Evolutionary conservation across 1,140 invertebrate genomes (phyloP).

Genomic region (Varroa destructor): DNA sequence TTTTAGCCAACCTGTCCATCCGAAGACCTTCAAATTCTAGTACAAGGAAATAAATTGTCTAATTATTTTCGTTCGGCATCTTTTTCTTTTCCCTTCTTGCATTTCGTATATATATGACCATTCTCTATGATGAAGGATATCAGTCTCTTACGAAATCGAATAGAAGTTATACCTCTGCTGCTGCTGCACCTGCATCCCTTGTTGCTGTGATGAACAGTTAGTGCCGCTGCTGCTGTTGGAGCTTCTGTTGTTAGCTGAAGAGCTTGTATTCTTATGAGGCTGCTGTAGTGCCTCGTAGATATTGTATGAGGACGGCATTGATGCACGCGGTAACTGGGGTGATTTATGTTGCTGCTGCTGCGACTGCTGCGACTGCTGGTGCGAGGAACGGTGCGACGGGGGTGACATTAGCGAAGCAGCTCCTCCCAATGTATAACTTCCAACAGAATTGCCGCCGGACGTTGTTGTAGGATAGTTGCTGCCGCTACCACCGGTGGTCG

Average conservation of each 20-base stretch:
- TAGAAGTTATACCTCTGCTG: neutral
- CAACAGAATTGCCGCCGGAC: no score
- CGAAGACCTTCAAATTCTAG: no score
- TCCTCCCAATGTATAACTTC: neutral
- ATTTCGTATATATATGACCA: no score
- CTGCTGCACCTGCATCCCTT: neutral
- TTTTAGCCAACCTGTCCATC: no score
- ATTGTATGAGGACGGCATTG: constrained; percentile 19
- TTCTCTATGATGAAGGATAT: no score
- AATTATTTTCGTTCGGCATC: no score
- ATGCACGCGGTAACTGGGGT: neutral
- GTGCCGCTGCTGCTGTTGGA: no score
- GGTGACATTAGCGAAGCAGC: neutral
- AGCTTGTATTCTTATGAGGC: neutral
- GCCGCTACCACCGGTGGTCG: no score
- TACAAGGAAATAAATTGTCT: no score
- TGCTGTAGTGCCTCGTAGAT: constrained; percentile 20
- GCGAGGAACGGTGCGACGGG: constrained; percentile 4
- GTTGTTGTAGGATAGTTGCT: no score
- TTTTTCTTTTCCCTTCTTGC: no score
- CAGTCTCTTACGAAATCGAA: neutral
- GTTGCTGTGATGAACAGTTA: constrained; percentile 1
- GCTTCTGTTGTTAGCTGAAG: neutral
- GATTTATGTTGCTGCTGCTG: constrained; percentile 19
- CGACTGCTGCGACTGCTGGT: neutral